Evolutionary conservation across 2,888 invertebrate species (phyloP).

Genomic region (Erebia aethiops): DNA sequence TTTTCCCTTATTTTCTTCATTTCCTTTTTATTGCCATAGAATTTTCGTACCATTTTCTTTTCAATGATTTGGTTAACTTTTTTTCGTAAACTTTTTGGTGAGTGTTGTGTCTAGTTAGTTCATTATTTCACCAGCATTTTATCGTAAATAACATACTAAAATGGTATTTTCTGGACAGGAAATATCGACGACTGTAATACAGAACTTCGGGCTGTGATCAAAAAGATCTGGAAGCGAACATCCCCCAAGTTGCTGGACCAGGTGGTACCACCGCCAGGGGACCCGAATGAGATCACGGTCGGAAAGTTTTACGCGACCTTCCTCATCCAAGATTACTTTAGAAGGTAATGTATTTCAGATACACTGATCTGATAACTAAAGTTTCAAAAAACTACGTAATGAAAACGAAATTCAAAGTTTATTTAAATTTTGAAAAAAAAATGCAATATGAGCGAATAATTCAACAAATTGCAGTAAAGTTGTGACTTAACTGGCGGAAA

Average conservation of each 20-base stretch:
- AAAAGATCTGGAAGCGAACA: slow-evolving; percentile 99
- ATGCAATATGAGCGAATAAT: neutral
- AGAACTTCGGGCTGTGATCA: slow-evolving; percentile 96
- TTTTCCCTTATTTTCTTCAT: too few species aligned
- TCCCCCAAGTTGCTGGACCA: slow-evolving; percentile 97
- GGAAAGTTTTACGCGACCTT: slow-evolving; percentile 99
- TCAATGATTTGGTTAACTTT: too few species aligned
- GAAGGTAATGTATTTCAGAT: slow-evolving; percentile 85
- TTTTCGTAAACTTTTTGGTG: too few species aligned
- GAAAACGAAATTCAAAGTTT: too few species aligned
- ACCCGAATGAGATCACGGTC: slow-evolving; percentile 99
- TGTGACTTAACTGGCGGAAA: neutral
- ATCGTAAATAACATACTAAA: neutral
- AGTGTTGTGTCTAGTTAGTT: neutral
- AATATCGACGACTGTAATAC: slow-evolving; percentile 98
- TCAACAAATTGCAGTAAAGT: neutral
- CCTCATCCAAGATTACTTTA: slow-evolving; percentile 99
- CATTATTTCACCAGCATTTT: neutral
- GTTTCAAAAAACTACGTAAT: neutral
- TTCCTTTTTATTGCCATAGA: neutral
- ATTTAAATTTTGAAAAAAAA: neutral
- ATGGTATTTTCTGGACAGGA: slow-evolving; percentile 61
- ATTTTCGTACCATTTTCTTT: neutral
- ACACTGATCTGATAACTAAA: neutral
- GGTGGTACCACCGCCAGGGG: slow-evolving; percentile 99